These are phyloP conservation scores for Coreius guichenoti DNA, from an alignment of 2,797 vertebrate species.

Conservation along the genomic window DNA sequence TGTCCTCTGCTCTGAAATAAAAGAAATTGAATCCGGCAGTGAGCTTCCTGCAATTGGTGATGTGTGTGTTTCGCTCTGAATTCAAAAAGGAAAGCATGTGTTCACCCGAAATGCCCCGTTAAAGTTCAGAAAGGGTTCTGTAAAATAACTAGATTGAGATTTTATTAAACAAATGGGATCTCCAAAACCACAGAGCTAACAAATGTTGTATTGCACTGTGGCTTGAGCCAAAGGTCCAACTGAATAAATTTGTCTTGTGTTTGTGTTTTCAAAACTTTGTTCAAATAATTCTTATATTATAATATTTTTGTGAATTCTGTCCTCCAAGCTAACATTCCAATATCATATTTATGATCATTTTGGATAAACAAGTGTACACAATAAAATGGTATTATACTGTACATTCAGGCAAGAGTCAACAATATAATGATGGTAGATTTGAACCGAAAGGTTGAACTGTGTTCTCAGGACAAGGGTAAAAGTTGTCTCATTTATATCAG, in stretches of 20 bases:
- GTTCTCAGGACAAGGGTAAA: neutral
- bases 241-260: neutral
- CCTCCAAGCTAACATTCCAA: neutral
- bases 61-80: slow-evolving; percentile 6
- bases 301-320: neutral
- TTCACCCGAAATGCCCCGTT: neutral
- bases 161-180: neutral
- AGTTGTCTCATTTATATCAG: neutral
- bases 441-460: neutral
- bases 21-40: slow-evolving; percentile 9
- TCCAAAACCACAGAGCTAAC: neutral
- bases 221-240: neutral
- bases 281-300: neutral
- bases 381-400: neutral
- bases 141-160: neutral
- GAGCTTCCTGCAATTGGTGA: slow-evolving; percentile 9
- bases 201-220: neutral
- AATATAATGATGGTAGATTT: neutral
- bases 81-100: neutral
- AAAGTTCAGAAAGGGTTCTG: slow-evolving; percentile 7
- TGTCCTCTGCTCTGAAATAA: slow-evolving; percentile 25
- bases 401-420: neutral
- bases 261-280: neutral
- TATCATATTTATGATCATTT: neutral
- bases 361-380: neutral